A percentile compares a stretch with the other conserved stretches of the same genome.
Conservation (phyloP, 1,140 invertebrate species). For the Bactericera cockerelli region DNA sequence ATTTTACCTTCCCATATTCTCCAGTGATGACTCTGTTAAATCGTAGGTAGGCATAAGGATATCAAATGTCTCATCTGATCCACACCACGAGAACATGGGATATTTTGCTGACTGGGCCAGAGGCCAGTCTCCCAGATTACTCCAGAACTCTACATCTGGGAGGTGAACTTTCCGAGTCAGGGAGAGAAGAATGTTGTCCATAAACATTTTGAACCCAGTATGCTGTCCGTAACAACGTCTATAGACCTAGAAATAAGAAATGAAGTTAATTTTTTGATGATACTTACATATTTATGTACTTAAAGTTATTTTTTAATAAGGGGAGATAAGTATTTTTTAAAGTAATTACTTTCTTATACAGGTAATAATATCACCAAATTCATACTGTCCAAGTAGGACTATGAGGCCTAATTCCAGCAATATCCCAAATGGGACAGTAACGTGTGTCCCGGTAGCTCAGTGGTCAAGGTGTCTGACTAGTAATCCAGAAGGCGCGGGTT, state of each 20-base stretch:
- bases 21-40: conserved; percentile 75
- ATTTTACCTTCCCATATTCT: conserved; percentile 85
- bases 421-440: too few relatives aligned
- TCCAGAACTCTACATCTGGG: conserved; percentile 78
- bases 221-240: conserved; percentile 83
- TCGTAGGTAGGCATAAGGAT: conserved; percentile 94
- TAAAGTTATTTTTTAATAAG: too few relatives aligned
- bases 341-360: too few relatives aligned
- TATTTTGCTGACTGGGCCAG: conserved; percentile 42
- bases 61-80: conserved; percentile 64
- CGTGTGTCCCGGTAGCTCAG: too few relatives aligned
- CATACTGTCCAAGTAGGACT: too few relatives aligned
- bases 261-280: neutral
- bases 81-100: conserved; percentile 96
- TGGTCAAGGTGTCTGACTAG: too few relatives aligned
- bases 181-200: conserved; percentile 74
- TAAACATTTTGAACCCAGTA: conserved; percentile 92
- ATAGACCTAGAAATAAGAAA: conserved; percentile 46
- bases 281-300: neutral
- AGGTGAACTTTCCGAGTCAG: conserved; percentile 64
- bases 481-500: too few relatives aligned
- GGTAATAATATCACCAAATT: too few relatives aligned
- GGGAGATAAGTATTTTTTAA: too few relatives aligned
- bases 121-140: conserved; percentile 94
- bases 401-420: too few relatives aligned